Conservation (phyloP, 1,140 invertebrate species). For the Tetraneura akinire region DNA sequence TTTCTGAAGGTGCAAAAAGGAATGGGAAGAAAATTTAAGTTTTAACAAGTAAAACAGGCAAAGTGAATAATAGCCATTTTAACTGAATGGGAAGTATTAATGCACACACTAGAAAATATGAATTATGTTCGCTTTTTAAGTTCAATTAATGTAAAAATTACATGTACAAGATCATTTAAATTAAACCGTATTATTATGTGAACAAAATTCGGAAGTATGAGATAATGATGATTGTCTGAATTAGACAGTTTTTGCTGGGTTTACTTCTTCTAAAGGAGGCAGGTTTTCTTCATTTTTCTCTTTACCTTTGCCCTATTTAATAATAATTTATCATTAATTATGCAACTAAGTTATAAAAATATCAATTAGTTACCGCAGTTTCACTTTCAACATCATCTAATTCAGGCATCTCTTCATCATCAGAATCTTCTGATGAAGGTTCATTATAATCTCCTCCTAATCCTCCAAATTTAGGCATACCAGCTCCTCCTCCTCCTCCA, state of each 20-base stretch:
- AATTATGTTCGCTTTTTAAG: constrained; percentile 3
- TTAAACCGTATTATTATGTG: constrained; percentile 49
- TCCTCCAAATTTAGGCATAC: constrained; percentile 63
- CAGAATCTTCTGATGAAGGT: constrained; percentile 61
- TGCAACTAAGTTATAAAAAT: too few relatives aligned
- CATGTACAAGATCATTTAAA: constrained; percentile 42
- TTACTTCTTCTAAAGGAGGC: constrained; percentile 30
- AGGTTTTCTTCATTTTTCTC: constrained; percentile 15
- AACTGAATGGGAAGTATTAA: constrained; percentile 22
- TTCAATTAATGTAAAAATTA: constrained; percentile 41
- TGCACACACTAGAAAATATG: constrained; percentile 40
- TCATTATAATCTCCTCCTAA: constrained; percentile 62
- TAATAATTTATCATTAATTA: too few relatives aligned
- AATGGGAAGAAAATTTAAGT: constrained; percentile 35
- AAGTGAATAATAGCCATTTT: constrained; percentile 36
- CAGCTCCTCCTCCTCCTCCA: constrained; percentile 62
- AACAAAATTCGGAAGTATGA: constrained; percentile 51
- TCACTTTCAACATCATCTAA: constrained; percentile 59
- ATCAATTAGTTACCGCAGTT: background rate
- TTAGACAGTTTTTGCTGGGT: constrained; percentile 20
- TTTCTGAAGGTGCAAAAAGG: constrained; percentile 37
- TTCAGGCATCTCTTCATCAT: constrained; percentile 65
- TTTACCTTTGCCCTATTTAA: constrained; percentile 32
- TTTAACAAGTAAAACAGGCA: constrained; percentile 38
- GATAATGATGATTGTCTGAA: constrained; percentile 32